Percentiles rank a stretch among this genome's conserved stretches.
phyloP scores from a whole-genome alignment of 2,888 invertebrate genomes.

The Troides helena region DNA sequence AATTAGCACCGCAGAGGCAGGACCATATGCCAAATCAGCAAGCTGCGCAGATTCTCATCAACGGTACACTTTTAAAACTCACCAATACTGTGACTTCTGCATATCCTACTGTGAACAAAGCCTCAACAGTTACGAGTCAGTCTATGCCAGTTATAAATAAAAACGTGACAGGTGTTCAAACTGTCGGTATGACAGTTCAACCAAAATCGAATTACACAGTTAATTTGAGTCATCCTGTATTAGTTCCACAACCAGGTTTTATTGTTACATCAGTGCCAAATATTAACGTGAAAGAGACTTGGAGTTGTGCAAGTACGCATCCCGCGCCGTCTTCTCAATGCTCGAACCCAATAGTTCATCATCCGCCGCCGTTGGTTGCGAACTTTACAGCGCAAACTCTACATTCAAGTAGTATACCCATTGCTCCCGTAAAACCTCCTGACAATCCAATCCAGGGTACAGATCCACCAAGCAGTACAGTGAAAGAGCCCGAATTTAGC shows the following conservation, averaged over 20 bases:
- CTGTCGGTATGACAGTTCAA: conserved; percentile 71
- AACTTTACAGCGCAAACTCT: conserved; percentile 61
- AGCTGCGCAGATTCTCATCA: conserved; percentile 72
- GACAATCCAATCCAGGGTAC: conserved; percentile 75
- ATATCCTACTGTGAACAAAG: conserved; percentile 63
- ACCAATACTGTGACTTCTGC: conserved; percentile 62
- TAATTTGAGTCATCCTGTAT: conserved; percentile 73
- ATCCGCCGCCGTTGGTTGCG: conserved; percentile 61
- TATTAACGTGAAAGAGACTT: conserved; percentile 73
- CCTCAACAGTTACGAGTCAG: conserved; percentile 62
- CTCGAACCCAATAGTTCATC: conserved; percentile 63
- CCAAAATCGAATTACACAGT: conserved; percentile 78
- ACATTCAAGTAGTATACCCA: conserved; percentile 72
- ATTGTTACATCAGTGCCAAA: conserved; percentile 79
- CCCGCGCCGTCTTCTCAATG: conserved; percentile 58
- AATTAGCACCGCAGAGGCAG: conserved; percentile 60
- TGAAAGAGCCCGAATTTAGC: conserved; percentile 60
- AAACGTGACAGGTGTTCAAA: conserved; percentile 66
- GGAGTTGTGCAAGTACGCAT: conserved; percentile 64
- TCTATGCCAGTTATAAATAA: conserved; percentile 69
- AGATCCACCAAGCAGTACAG: conserved; percentile 73
- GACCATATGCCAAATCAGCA: conserved; percentile 75
- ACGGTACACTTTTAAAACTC: conserved; percentile 75
- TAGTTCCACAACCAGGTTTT: conserved; percentile 73
- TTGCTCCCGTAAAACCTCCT: conserved; percentile 71